Base-by-base conservation (phyloP, 2,888 invertebrate species). In the Euzophera pinguis region DNA sequence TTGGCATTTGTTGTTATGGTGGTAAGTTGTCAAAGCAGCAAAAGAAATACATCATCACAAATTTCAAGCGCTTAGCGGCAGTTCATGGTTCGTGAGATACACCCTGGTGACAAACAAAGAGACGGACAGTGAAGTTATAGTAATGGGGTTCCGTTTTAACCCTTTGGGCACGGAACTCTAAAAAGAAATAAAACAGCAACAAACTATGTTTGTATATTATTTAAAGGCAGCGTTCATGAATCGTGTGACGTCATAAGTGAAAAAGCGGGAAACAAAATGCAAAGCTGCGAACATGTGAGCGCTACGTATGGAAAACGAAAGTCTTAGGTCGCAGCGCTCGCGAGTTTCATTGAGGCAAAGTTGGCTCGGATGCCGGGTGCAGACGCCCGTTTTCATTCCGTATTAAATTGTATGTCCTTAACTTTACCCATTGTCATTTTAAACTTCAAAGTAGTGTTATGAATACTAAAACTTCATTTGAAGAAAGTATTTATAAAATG, bases 271-370 rank as follows among this genome's bases (percentile, higher is more conserved):
- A 87, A 84, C 83, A 85, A 82, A 86, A 84, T 84, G 81, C 85
- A 84, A 84, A 86, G 77, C 84, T 79, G 75, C 70, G 71, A 80
- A 75, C 81, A 84, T 87, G 81, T 86, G 82, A 83, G 81, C 72
- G 72, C 81, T 83, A 83, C 22, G 87, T 90, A 90, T 85, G 89
- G 89, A 90, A 90, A 90, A 86, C 75, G 90, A 90, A 90, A 90
- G 90, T 90, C 81, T 78, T 80, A 59, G 68, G 67, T 70, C 72
- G 74, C 74, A 70, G 82, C 14, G 3, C 32, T 32, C 39, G 8
- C 16, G 16, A 4, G 84, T 84, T 87, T 85, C 90, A 89, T 89
- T 90, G 81, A 89, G 79, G 72, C 76, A 60, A 80, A 90, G 86
- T 88, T 89, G 78, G 84, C 71, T 68, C 56, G 50, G 73, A 73